Evolutionary conservation across 2,888 invertebrate species (phyloP), one percentile per base, ranked within the genome.

Genomic region (Unio delphinus): DNA sequence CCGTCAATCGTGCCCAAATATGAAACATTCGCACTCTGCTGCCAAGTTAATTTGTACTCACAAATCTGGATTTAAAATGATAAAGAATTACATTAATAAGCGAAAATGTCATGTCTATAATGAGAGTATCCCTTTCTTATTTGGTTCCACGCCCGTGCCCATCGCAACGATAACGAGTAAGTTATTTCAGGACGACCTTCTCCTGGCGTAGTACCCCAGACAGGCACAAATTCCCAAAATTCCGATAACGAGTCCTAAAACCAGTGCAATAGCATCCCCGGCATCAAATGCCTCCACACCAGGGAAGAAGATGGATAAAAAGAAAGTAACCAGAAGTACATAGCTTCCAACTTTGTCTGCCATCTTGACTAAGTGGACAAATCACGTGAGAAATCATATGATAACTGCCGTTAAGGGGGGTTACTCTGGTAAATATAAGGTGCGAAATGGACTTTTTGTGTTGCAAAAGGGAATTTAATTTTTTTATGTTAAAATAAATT

Each of bases 201-300:
- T 84, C 68, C 90, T 78, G 18, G 90, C 90, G 78, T 90, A 90
- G 70, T 87, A 89, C 23, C 90, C 90, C 63, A 90, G 76, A 82
- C 90, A 90, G 7, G 90, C 90, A 83, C 88, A 90, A 60, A 90
- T 86, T 55, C 90, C 90, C 20, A 90, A 76, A 66, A 89, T 86
- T 56, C 89, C 88, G 65, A 90, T 86, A 18, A 87, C 76, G n/a
- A 90, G 84, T 75, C 90, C 90, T 26, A 90, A 78, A n/a, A 90
- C 83, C 65, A 90, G 80, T 5, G 90, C 90, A 60, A 88, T 87
- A n/a, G 86, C 89, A 80, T 90, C 90, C 11, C 90, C 90, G 8
- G 86, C 89, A 73, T 90, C 89, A 80, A 90, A 90, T 26, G 90
- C 89, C 54, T 82, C 76, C 17, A 86, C 89, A 11, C 86, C 86